Conservation (phyloP, 2,113 vertebrate species). For the Melanerpes formicivorus region DNA sequence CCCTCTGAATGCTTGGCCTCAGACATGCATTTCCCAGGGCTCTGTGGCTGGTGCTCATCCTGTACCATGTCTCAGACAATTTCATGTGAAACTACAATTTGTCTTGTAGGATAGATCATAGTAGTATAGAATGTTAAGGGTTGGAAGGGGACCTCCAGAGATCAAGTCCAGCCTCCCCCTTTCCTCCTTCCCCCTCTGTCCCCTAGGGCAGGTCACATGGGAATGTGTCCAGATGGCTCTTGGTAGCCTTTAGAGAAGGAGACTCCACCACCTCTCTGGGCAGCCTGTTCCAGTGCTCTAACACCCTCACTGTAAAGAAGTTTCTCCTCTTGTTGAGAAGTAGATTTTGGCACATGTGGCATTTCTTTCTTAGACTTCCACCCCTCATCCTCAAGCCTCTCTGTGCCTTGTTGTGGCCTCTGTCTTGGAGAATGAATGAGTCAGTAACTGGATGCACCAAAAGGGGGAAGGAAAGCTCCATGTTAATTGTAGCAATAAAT, state of each 20-base stretch:
- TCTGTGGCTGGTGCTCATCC: background rate
- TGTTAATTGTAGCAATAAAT: slow-evolving; percentile 56
- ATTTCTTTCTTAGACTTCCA: background rate
- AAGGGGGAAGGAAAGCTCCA: background rate
- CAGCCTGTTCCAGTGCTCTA: no score
- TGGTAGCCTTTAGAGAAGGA: no score
- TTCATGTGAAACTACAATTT: background rate
- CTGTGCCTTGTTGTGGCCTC: background rate
- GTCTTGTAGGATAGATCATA: background rate
- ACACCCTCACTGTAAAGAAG: no score
- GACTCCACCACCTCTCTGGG: no score
- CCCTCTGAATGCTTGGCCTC: background rate
- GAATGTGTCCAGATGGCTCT: no score
- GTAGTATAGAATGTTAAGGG: no score
- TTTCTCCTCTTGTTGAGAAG: background rate
- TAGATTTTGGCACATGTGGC: background rate
- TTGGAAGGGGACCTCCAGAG: no score
- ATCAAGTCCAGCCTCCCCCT: no score
- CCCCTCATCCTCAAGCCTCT: background rate
- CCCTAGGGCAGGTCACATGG: no score
- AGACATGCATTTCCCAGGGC: background rate
- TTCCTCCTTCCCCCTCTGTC: no score
- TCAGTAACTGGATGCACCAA: background rate
- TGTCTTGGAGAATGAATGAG: background rate
- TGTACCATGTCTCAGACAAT: rapidly evolving